Base-by-base conservation (phyloP, 1,140 invertebrate species). In the Proales similis region DNA sequence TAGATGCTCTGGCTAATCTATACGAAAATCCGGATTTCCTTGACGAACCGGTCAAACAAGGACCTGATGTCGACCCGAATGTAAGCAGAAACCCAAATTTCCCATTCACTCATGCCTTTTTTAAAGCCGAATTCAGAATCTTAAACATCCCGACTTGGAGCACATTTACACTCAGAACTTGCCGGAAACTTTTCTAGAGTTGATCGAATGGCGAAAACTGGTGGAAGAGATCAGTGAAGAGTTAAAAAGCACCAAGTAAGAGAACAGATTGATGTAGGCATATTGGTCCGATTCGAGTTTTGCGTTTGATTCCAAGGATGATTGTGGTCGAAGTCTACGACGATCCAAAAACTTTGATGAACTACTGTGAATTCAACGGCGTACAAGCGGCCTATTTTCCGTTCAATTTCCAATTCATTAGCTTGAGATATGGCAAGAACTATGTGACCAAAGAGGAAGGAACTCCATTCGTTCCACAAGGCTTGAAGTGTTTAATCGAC, bases 111-210 rank as follows among this genome's bases (percentile, higher is more conserved):
- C n/a, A n/a, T n/a, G n/a, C 24, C 5, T 1, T 12, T 12, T 33
- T 33, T 29, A 3, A 29, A 27, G 11, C 29, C 26, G 38, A 17
- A 32, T 32, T n/a, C 24, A 63, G 11, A 46, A 49, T 48, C 42
- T 64, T 5, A 24, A 6, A 7, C 9, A 57, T 27, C 24, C 51
- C 2, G 51, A 84, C 67, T 70, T 83, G 1, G 64, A 79, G 12
- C 84, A 86, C 66, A 81, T 79, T 38, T 81, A 82, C 46, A 85
- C 84, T 0, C 79, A 78, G 62, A 80, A 85, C 69, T 81, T 78
- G 64, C 63, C 67, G 57, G 77, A 80, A 65, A 80, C 79, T 2
- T 78, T 80, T 64, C 77, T 80, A 1, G 74, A 85, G 66, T 64
- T 80, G 3, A 63, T 49, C 0, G 51, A 61, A 19, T 74, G 72